A percentile compares a stretch with the other conserved stretches of the same genome.
Conservation (phyloP, 2,888 invertebrate species). For the Melipona bicolor region DNA sequence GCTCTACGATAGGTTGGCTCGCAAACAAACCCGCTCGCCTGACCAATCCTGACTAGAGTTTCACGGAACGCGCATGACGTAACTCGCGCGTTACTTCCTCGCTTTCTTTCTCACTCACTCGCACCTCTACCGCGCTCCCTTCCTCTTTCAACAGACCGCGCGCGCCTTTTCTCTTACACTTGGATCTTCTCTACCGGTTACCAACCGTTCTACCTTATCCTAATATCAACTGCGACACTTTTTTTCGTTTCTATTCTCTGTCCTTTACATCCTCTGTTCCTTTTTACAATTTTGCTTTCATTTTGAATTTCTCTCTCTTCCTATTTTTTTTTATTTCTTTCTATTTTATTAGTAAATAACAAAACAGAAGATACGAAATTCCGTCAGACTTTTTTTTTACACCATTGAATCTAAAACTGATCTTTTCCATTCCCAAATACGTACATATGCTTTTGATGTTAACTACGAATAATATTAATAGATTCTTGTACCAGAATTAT, state of each 20-base stretch:
- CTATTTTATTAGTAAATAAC: background rate
- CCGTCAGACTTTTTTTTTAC: background rate
- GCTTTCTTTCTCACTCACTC: slow-evolving; percentile 39
- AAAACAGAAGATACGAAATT: background rate
- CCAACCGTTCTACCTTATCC: background rate
- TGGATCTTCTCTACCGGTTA: background rate
- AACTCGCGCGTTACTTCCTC: slow-evolving; percentile 58
- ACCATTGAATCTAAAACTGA: background rate
- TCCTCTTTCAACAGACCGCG: background rate
- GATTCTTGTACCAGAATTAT: background rate
- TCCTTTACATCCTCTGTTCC: no score
- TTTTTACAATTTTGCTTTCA: background rate
- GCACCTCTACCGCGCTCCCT: slow-evolving; percentile 3
- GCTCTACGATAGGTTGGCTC: slow-evolving; percentile 62
- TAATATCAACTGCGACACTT: background rate
- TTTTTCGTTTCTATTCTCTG: background rate
- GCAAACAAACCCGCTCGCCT: slow-evolving; percentile 9
- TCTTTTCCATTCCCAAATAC: background rate
- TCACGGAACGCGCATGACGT: slow-evolving; percentile 53
- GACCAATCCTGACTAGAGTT: slow-evolving; percentile 55
- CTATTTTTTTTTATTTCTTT: no score
- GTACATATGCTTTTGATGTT: no score
- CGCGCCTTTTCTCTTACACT: slow-evolving; percentile 9
- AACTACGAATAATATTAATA: background rate
- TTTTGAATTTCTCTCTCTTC: background rate